These are phyloP conservation scores for Homarus gammarus DNA, from an alignment of 2,888 invertebrate species.

Conservation along the genomic window DNA sequence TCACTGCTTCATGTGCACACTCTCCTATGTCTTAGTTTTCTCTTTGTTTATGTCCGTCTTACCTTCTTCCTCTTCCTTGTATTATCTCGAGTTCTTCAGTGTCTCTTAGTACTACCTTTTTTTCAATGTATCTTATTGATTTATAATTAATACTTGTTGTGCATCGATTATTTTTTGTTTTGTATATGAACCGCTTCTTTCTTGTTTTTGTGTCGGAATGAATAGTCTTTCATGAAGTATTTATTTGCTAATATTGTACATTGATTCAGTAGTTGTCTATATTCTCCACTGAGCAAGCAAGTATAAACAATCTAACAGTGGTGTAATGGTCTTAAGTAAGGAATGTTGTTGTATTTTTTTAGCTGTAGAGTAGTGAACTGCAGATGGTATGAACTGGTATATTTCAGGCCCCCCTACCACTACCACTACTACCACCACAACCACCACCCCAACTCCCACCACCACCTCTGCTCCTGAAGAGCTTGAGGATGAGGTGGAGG, in stretches of 20 bases:
- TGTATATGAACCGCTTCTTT: not conserved
- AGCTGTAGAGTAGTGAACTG: not conserved
- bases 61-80: not conserved
- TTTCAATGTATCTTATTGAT: not conserved
- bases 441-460: constrained; percentile 1
- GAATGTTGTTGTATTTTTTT: no score
- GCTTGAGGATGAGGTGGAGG: constrained; percentile 13
- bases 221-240: not conserved
- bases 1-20: no score
- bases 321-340: not conserved
- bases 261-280: not conserved
- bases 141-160: not conserved
- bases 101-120: not conserved
- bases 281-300: not conserved
- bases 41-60: no score
- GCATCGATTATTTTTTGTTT: not conserved
- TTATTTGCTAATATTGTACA: not conserved
- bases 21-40: no score
- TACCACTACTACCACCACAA: constrained; percentile 24
- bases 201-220: constrained; percentile 1
- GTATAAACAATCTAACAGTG: not conserved
- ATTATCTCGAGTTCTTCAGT: not conserved
- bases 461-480: constrained; percentile 10
- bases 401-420: constrained; percentile 44
- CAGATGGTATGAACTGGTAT: constrained; percentile 42